A percentile compares a stretch with the other conserved stretches of the same genome.
Evolutionary conservation across 1,140 invertebrate species (phyloP).

Genomic region (Littorina saxatilis): DNA sequence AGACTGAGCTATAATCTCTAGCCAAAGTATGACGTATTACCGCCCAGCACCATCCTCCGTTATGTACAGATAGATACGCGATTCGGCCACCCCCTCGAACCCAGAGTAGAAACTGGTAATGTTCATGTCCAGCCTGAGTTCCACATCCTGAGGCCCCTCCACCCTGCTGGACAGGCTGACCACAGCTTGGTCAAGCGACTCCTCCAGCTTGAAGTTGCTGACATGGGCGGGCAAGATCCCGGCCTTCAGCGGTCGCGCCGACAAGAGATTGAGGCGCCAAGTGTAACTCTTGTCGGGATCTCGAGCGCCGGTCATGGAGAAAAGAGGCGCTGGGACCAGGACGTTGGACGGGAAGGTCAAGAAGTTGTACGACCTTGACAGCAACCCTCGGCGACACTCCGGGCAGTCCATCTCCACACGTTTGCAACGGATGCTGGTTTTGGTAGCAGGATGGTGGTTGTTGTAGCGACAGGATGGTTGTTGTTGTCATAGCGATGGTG

Average conservation of each 20-base stretch:
- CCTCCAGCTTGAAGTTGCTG: conserved; percentile 61
- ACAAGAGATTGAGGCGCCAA: conserved; percentile 84
- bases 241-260: conserved; percentile 52
- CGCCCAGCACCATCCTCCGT: conserved; percentile 81
- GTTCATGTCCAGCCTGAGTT: conserved; percentile 91
- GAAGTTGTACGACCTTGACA: conserved; percentile 92
- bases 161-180: conserved; percentile 84
- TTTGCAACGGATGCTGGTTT: conserved; percentile 83
- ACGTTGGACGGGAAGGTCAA: conserved; percentile 92
- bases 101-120: conserved; percentile 75
- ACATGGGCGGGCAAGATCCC: conserved; percentile 55
- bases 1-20: too few species aligned
- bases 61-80: conserved; percentile 89
- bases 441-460: not conserved
- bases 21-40: too few species aligned
- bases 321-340: conserved; percentile 86
- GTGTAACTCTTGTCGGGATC: conserved; percentile 82
- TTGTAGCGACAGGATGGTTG: not conserved
- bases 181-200: conserved; percentile 81
- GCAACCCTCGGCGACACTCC: conserved; percentile 85
- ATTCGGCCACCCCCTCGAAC: conserved; percentile 85
- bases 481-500: not conserved
- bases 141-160: conserved; percentile 91
- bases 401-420: conserved; percentile 82
- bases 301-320: conserved; percentile 88